These are phyloP conservation scores for Drosophila virilis DNA, from an alignment of 1,140 invertebrate species.

Conservation along the genomic window DNA sequence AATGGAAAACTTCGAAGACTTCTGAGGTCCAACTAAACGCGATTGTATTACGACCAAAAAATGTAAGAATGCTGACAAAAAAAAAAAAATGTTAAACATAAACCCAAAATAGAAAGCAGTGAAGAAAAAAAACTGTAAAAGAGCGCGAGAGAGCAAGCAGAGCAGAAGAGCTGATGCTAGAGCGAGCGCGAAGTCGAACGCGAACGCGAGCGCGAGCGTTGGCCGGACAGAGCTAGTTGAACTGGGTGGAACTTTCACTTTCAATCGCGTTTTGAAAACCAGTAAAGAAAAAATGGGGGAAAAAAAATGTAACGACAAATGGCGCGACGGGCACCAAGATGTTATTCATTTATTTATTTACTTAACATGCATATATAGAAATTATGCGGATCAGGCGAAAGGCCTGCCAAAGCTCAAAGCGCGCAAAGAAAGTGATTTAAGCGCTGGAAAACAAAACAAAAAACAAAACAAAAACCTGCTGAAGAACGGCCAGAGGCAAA, in stretches of 20 bases:
- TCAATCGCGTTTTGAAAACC: slow-evolving; percentile 77
- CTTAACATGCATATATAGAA: slow-evolving; percentile 69
- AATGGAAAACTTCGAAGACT: not conserved
- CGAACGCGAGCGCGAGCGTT: slow-evolving; percentile 8
- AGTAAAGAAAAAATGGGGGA: slow-evolving; percentile 47
- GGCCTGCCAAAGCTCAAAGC: slow-evolving; percentile 53
- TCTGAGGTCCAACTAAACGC: not conserved
- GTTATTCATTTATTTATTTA: slow-evolving; percentile 67
- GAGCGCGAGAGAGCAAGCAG: slow-evolving; percentile 11
- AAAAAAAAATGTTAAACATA: slow-evolving; percentile 1
- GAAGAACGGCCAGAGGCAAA: slow-evolving; percentile 30
- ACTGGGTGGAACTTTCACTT: slow-evolving; percentile 67
- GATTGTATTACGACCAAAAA: slow-evolving; percentile 7
- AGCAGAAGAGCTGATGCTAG: not conserved
- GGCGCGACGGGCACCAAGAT: not conserved
- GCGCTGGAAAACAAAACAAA: slow-evolving; percentile 9
- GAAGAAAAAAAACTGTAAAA: slow-evolving; percentile 10
- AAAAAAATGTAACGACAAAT: not conserved
- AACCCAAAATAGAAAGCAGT: slow-evolving; percentile 64
- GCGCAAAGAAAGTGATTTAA: slow-evolving; percentile 69
- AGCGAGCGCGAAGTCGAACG: slow-evolving; percentile 5
- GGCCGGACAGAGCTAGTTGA: slow-evolving; percentile 21
- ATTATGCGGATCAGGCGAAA: slow-evolving; percentile 70
- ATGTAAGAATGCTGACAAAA: slow-evolving; percentile 37
- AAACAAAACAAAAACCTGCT: slow-evolving; percentile 20